Conservation (phyloP, 2,113 vertebrate genomes). For the Theristicus caerulescens region DNA sequence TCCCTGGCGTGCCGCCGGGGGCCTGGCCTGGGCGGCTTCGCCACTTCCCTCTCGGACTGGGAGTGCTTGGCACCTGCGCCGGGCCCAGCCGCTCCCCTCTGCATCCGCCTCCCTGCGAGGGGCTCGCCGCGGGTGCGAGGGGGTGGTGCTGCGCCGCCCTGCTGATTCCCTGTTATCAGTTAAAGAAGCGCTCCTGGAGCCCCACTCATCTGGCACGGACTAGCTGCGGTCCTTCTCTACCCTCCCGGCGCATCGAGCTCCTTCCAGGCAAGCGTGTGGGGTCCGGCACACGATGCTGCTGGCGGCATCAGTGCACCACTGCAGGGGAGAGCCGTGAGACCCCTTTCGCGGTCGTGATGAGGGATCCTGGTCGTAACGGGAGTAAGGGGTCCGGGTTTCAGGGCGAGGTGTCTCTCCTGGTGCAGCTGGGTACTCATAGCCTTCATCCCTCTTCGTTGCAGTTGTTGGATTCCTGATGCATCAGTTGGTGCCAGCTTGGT, state of each 20-base stretch:
- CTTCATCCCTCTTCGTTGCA: accelerated
- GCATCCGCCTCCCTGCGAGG: neutral
- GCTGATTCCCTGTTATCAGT: accelerated
- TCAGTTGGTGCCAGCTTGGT: neutral
- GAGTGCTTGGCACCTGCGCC: accelerated
- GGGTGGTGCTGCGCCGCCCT: accelerated
- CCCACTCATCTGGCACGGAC: neutral
- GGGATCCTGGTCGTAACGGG: accelerated
- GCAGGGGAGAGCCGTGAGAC: accelerated
- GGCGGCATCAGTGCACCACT: no score
- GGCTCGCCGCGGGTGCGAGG: neutral
- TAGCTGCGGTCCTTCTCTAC: accelerated
- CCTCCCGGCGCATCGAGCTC: accelerated
- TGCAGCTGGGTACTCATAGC: accelerated
- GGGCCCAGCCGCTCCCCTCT: accelerated
- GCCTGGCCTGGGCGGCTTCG: neutral
- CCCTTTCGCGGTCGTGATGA: accelerated
- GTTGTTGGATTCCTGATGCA: neutral
- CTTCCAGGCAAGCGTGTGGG: no score
- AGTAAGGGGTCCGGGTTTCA: accelerated
- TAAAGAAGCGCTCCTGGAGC: neutral
- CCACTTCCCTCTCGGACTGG: accelerated
- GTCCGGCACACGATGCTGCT: neutral
- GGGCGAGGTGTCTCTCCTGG: neutral
- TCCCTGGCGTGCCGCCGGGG: neutral